Base-by-base conservation (phyloP, 2,888 invertebrate species). In the Germaria angustata region DNA sequence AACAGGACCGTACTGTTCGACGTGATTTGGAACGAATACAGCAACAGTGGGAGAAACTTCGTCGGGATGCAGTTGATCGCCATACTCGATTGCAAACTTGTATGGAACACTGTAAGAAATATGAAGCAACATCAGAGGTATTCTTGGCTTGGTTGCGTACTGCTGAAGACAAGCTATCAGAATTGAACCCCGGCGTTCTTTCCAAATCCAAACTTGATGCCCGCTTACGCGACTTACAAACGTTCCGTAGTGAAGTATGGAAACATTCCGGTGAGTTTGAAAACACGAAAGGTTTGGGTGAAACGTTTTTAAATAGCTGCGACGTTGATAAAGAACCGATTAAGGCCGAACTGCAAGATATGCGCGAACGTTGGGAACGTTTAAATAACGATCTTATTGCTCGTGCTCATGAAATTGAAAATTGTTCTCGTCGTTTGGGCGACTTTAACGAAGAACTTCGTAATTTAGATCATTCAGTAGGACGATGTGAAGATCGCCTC, bases 231-330 rank as follows among this genome's bases (percentile, higher is more conserved):
- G 98, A 98, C 87, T 92, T 98, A 72, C 97, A 97, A 87, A 94
- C 94, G 61, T 96, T 98, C 92, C 94, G 98, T 86, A 98, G 97
- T 87, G 98, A 98, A 87, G 95, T 98, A 0, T 96, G 97, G 95
- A 97, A 97, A 90, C 96, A 93, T 87, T 96, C 97, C 13, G 97
- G 97, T 9, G 98, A 98, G 91, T 98, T 95, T 87, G 98, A 98
- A 88, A 96, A 96, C 90, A 95, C 96, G 85, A 94, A 95, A 88
- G 95, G 95, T 0, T 92, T 96, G 2, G 98, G 98, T 0, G 97
- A 98, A 87, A 95, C 96, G 0, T 96, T 98, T 92, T 93, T 98
- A 65, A 94, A 94, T 0, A 94, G 96, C 57, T 98, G 98, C 86
- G 98, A 98, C 89, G 94, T 95, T 65, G 98, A 98, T 88, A 97